phyloP scores from a whole-genome alignment of 2,113 vertebrate genomes.

The Bagarius yarrelli region DNA sequence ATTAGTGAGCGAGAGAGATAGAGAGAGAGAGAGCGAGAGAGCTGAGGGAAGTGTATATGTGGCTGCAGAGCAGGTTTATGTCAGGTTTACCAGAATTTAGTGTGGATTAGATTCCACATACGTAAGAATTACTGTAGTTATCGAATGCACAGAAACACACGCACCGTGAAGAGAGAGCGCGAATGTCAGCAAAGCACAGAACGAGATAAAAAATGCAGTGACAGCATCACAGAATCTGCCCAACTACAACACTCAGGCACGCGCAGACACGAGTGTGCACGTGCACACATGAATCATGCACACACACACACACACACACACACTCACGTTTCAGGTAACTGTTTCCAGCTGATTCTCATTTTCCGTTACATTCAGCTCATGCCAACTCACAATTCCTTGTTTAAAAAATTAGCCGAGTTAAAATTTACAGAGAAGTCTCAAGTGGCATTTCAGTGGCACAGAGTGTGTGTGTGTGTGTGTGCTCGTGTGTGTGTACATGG shows the following conservation, averaged over 20 bases:
- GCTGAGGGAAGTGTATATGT: not conserved
- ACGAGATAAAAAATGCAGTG: not conserved
- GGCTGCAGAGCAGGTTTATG: not conserved
- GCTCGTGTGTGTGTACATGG: not conserved
- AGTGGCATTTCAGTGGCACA: not conserved
- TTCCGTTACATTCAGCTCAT: not conserved
- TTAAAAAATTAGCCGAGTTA: not conserved
- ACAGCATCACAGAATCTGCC: slow-evolving; percentile 15
- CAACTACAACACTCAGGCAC: slow-evolving; percentile 23
- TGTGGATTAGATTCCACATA: slow-evolving; percentile 57
- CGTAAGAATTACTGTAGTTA: slow-evolving; percentile 8
- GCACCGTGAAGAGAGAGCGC: slow-evolving; percentile 16
- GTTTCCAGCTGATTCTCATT: slow-evolving; percentile 8
- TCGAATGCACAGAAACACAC: slow-evolving; percentile 33
- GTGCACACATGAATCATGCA: not conserved
- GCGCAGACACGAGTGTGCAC: not conserved
- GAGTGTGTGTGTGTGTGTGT: not conserved
- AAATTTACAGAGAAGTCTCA: not conserved
- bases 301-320: not conserved
- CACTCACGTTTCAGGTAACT: slow-evolving; percentile 18
- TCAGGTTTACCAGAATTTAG: slow-evolving; percentile 43
- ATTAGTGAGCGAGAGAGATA: not conserved
- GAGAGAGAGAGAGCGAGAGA: not conserved
- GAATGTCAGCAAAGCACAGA: not conserved
- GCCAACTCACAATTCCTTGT: not conserved